Base-by-base conservation (phyloP, 2,797 vertebrate species). In the Brotula barbata region DNA sequence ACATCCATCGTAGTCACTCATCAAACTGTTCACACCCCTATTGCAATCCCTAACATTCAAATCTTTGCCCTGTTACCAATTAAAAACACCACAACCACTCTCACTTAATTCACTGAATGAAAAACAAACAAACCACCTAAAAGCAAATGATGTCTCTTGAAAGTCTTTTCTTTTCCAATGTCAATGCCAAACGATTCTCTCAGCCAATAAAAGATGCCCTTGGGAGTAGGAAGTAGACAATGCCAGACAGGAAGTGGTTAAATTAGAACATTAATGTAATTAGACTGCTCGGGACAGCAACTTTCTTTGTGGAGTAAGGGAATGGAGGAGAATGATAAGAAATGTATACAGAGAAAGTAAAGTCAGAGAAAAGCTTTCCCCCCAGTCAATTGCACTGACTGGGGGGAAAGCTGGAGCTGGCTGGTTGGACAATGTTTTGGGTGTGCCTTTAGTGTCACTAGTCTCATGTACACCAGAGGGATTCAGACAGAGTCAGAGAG, bases 141-240 rank as follows among this genome's bases (percentile, higher is more conserved):
- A 64, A 71, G 44, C 47, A 3, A 40, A 36, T 37, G 44, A 46
- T 49, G 39, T 42, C 44, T 50, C 10, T 47, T 20, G 13, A 54
- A 69, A 39, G 25, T 3, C 0, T 46, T 69, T 53, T 51, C 33
- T 17, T 50, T 23, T 50, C 39, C 67, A 31, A 56, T 25, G 2
- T 58, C 7, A 14, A 52, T 23, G 23, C 25, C 48, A 48, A 45
- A 73, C 45, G 8, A 51, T 25, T 16, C 48, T 57, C 37, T 51
- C 43, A 52, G 50, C 71, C 50, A 58, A 58, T 63, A 64, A 65
- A 59, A 69, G 64, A 77, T 58, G 47, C 71, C 65, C 68, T 19
- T 23, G 46, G 71, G 75, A 72, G 47, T 79, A 81, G 85, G 81
- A 86, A 88, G 79, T 60, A 74, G 70, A 11, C 15, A 3, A 15